These are phyloP conservation scores for honey bee (Apis mellifera) DNA, from an alignment of 1,140 invertebrate genomes.

Conservation along the genomic window DNA sequence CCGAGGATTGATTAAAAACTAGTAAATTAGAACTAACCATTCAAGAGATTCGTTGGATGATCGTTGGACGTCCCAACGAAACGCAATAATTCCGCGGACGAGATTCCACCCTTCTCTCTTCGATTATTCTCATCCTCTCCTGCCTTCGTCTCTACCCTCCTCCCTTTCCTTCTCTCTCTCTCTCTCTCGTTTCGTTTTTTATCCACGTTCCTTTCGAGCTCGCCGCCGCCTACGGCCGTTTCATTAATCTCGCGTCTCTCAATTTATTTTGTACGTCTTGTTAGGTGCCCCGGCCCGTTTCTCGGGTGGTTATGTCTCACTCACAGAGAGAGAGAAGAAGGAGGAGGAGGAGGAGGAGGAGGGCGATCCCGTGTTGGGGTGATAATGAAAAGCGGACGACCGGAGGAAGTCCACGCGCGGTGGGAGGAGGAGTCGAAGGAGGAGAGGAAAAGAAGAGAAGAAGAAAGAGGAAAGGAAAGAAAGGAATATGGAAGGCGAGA, in stretches of 20 bases:
- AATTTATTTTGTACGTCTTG: constrained; percentile 81
- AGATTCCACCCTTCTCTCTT: neutral
- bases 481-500: constrained; percentile 17
- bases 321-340: constrained; percentile 45
- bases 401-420: constrained; percentile 24
- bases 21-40: constrained; percentile 76
- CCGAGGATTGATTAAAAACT: constrained; percentile 76
- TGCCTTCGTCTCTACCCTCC: constrained; percentile 48
- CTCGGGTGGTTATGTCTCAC: constrained; percentile 74
- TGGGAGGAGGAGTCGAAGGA: neutral
- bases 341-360: constrained; percentile 50
- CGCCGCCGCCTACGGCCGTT: constrained; percentile 76
- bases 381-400: constrained; percentile 59
- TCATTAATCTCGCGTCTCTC: constrained; percentile 81
- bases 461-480: neutral
- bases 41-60: constrained; percentile 3
- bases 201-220: constrained; percentile 72
- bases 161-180: constrained; percentile 32
- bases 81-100: constrained; percentile 13
- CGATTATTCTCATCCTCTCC: neutral
- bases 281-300: constrained; percentile 71
- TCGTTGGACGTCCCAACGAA: constrained; percentile 30
- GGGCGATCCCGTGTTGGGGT: constrained; percentile 66
- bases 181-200: constrained; percentile 68
- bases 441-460: constrained; percentile 16